A percentile compares a stretch with the other conserved stretches of the same genome.
phyloP scores from a whole-genome alignment of 2,888 invertebrate species.

The Sipha maydis region DNA sequence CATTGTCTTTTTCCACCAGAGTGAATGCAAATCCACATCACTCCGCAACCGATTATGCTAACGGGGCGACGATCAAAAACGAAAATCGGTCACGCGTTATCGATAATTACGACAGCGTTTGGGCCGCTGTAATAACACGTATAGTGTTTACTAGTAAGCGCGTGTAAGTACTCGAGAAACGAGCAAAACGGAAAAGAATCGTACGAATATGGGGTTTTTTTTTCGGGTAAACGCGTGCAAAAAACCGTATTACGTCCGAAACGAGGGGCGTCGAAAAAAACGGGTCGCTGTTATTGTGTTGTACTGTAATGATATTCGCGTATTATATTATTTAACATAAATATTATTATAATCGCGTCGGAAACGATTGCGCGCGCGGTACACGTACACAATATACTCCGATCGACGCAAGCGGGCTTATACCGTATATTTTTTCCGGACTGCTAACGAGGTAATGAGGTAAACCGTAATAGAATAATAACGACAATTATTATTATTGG shows the following conservation, averaged over 20 bases:
- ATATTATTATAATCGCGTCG: not conserved
- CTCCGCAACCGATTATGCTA: too few relatives aligned
- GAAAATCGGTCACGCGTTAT: not conserved
- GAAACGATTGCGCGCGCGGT: not conserved
- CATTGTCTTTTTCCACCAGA: too few relatives aligned
- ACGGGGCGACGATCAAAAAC: not conserved
- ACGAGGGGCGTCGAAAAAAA: conserved; percentile 5
- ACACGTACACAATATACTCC: not conserved
- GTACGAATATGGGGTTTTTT: not conserved
- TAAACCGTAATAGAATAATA: not conserved
- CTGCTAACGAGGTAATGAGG: not conserved
- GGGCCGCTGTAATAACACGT: not conserved
- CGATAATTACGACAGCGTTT: not conserved
- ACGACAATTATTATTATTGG: not conserved
- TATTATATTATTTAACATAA: not conserved
- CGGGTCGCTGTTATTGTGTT: not conserved
- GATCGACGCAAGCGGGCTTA: too few relatives aligned
- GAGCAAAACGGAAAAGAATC: not conserved
- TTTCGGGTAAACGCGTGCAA: not conserved
- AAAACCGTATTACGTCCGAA: not conserved
- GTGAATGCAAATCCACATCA: too few relatives aligned
- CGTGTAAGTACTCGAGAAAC: not conserved
- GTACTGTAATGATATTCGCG: not conserved
- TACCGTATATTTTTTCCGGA: not conserved
- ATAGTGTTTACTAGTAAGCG: too few relatives aligned